These are phyloP conservation scores for Elysia crispata DNA, from an alignment of 2,888 invertebrate genomes.

Conservation along the genomic window DNA sequence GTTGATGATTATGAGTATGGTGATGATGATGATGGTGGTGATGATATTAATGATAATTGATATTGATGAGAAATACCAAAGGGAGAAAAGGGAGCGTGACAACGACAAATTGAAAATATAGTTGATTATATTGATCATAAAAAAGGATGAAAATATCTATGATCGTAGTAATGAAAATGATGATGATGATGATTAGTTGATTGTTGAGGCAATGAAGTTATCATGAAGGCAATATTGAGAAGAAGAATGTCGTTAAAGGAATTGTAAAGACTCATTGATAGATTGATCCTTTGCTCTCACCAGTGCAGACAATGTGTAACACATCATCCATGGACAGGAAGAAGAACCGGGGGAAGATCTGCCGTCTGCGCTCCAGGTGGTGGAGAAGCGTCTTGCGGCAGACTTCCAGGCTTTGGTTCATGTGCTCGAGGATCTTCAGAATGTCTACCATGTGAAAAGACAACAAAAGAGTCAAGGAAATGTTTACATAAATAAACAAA, in stretches of 20 bases:
- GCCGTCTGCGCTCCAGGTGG: conserved; percentile 71
- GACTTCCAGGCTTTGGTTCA: conserved; percentile 69
- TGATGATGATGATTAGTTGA: no score
- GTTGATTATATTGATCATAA: no score
- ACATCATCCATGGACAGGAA: conserved; percentile 77
- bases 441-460: conserved; percentile 65
- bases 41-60: neutral
- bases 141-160: no score
- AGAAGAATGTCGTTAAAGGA: no score
- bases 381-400: conserved; percentile 71
- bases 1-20: neutral
- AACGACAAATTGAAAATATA: no score
- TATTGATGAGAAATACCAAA: no score
- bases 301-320: conserved; percentile 75
- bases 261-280: no score
- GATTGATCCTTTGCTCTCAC: conserved; percentile 55
- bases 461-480: neutral
- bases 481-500: no score
- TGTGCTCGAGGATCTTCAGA: conserved; percentile 72
- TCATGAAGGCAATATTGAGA: no score
- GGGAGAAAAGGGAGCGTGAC: no score
- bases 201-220: no score
- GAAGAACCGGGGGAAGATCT: conserved; percentile 75
- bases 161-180: no score
- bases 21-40: neutral